Evolutionary conservation across 1,140 invertebrate genomes (phyloP).

Genomic region (Drosophila insularis): DNA sequence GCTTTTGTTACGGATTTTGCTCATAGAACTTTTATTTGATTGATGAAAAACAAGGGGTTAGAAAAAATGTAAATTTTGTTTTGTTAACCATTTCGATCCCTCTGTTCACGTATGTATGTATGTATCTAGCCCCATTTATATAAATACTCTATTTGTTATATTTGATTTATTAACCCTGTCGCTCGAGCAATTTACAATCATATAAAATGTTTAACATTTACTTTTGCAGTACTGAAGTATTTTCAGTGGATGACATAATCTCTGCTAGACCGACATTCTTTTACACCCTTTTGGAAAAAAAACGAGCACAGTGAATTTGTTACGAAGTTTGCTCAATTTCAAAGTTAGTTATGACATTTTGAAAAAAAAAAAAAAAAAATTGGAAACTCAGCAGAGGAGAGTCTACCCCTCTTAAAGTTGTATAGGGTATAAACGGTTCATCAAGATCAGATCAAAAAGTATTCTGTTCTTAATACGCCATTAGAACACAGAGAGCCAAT

Average conservation of each 20-base stretch:
- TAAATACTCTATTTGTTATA: constrained; percentile 2
- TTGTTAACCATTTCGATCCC: no score
- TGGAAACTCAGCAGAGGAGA: no score
- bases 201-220: constrained; percentile 30
- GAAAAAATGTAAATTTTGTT: no score
- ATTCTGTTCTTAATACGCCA: neutral
- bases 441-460: neutral
- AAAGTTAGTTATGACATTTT: neutral
- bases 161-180: constrained; percentile 58
- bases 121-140: constrained; percentile 5
- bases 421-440: neutral
- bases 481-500: constrained; percentile 6
- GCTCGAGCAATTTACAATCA: constrained; percentile 36
- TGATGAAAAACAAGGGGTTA: no score
- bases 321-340: neutral
- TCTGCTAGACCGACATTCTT: neutral
- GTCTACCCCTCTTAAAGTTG: no score
- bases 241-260: constrained; percentile 56
- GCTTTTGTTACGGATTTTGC: no score
- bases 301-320: neutral
- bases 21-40: no score
- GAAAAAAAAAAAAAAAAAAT: no score
- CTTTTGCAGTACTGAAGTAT: constrained; percentile 31
- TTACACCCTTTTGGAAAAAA: neutral
- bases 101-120: neutral